Conservation (phyloP, 2,888 invertebrate species). For the Scaptomyza tumidula region DNA sequence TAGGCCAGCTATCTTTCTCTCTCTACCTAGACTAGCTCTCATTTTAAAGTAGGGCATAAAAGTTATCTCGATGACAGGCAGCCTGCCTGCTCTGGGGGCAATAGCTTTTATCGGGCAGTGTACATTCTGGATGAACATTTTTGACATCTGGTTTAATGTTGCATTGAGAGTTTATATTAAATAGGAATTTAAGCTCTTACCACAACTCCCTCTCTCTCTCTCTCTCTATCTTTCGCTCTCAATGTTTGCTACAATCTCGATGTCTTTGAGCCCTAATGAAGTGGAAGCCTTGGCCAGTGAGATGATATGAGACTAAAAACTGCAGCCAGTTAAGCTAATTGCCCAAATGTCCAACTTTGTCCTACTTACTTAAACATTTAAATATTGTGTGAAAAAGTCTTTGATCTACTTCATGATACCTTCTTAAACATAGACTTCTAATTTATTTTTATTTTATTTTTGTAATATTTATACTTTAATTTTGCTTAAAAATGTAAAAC, state of each 20-base stretch:
- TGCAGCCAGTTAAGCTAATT: constrained; percentile 25
- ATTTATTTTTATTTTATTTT: no score
- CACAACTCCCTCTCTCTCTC: constrained; percentile 7
- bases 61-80: constrained; percentile 10
- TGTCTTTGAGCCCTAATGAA: constrained; percentile 46
- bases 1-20: neutral
- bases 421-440: neutral
- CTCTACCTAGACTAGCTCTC: no score
- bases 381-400: constrained; percentile 4
- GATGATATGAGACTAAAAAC: no score
- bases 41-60: constrained; percentile 24
- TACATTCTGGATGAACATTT: constrained; percentile 41
- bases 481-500: no score
- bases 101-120: constrained; percentile 50
- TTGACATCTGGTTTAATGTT: constrained; percentile 50
- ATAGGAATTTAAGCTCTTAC: constrained; percentile 42
- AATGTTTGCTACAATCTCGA: constrained; percentile 2
- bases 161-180: constrained; percentile 67
- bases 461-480: no score
- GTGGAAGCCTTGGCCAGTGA: constrained; percentile 33
- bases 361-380: neutral
- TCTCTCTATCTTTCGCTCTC: neutral
- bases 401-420: neutral
- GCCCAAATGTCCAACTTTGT: constrained; percentile 20
- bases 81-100: constrained; percentile 27